Evolutionary conservation across 2,888 invertebrate species (phyloP).

Genomic region (Aphidoletes aphidimyza): DNA sequence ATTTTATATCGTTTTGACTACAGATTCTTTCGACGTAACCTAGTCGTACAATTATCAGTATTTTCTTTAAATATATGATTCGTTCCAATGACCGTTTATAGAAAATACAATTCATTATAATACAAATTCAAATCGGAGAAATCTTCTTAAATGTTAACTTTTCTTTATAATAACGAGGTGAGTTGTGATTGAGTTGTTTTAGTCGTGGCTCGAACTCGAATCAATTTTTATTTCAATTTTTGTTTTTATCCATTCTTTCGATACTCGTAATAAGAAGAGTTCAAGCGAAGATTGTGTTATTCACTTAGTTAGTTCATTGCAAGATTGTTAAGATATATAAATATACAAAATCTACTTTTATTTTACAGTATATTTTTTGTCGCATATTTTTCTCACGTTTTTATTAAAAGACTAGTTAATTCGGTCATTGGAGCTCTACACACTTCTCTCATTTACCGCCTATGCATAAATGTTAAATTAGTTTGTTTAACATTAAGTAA

Average conservation of each 20-base stretch:
- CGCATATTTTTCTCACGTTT: background rate
- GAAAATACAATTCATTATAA: constrained; percentile 43
- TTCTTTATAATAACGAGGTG: constrained; percentile 49
- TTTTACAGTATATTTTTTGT: constrained; percentile 34
- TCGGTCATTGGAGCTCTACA: constrained; percentile 23
- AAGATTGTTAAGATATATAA: background rate
- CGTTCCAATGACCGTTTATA: constrained; percentile 31
- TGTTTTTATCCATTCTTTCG: background rate
- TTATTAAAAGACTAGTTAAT: constrained; percentile 47
- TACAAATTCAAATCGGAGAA: constrained; percentile 33
- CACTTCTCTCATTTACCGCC: background rate
- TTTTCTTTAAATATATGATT: constrained; percentile 40
- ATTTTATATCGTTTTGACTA: constrained; percentile 33
- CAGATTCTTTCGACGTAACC: constrained; percentile 22
- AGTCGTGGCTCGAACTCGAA: constrained; percentile 20
- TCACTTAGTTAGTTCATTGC: constrained; percentile 10
- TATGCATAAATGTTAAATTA: constrained; percentile 17
- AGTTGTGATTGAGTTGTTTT: constrained; percentile 50
- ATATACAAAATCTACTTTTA: constrained; percentile 40
- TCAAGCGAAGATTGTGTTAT: constrained; percentile 14
- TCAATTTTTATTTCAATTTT: too few relatives aligned
- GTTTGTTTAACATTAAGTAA: background rate
- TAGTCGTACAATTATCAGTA: constrained; percentile 46
- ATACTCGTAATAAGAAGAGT: constrained; percentile 5
- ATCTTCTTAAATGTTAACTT: constrained; percentile 19